phyloP scores from a whole-genome alignment of 1,140 invertebrate species.

The Colletes latitarsis region DNA sequence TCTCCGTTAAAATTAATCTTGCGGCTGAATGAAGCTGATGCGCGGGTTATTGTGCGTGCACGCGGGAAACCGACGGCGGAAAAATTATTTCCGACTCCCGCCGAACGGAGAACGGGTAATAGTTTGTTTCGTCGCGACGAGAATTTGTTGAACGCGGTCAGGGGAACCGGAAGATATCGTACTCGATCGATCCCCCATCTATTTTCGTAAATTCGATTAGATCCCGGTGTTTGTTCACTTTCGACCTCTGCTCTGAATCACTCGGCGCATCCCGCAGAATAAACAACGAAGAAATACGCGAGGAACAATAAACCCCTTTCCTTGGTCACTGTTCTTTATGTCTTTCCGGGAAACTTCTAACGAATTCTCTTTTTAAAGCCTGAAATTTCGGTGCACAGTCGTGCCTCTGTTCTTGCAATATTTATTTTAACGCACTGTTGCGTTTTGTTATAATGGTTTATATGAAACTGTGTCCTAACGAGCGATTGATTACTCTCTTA shows the following conservation, averaged over 20 bases:
- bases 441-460: no score
- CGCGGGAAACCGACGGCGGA: no score
- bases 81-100: neutral
- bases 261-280: no score
- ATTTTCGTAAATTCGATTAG: conserved; percentile 26
- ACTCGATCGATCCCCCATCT: neutral
- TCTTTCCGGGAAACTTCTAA: no score
- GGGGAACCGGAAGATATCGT: neutral
- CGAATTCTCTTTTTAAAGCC: no score
- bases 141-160: neutral
- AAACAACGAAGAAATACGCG: no score
- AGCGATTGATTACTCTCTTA: no score
- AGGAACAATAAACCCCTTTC: neutral
- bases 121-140: neutral
- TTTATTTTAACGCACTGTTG: no score
- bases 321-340: no score
- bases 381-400: no score
- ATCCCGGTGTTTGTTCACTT: neutral
- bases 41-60: neutral
- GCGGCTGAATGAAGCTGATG: conserved; percentile 34
- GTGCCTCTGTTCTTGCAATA: no score
- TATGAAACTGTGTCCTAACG: no score
- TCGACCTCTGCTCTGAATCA: neutral
- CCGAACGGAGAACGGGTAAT: neutral
- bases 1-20: conserved; percentile 55